A percentile compares a stretch with the other conserved stretches of the same genome.
Evolutionary conservation across 1,140 invertebrate genomes (phyloP).

Genomic region (Macrosteles quadrilineatus): DNA sequence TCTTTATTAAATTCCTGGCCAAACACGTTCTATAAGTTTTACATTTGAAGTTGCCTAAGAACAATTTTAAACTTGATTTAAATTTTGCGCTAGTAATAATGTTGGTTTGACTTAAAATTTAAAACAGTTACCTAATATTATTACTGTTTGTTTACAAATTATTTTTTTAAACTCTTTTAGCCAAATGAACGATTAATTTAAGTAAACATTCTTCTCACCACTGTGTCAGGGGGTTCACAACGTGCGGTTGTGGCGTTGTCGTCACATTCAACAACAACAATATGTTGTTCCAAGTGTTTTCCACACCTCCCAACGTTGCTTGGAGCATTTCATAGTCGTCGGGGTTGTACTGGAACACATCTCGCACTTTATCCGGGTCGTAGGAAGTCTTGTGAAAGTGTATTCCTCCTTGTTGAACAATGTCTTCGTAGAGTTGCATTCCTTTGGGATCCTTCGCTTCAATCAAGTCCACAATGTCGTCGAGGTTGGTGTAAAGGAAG

Average conservation of each 20-base stretch:
- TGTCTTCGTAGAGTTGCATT: background rate
- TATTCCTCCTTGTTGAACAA: background rate
- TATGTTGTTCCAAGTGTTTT: conserved; percentile 2
- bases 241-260: background rate
- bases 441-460: background rate
- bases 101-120: too few relatives aligned
- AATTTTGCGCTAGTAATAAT: too few relatives aligned
- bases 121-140: too few relatives aligned
- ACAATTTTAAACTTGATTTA: too few relatives aligned
- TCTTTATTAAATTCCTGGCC: too few relatives aligned
- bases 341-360: background rate
- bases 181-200: too few relatives aligned
- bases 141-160: too few relatives aligned
- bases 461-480: background rate
- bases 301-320: background rate
- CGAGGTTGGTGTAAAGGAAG: conserved; percentile 4
- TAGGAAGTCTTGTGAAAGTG: background rate
- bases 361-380: background rate
- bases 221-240: background rate
- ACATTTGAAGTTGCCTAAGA: too few relatives aligned
- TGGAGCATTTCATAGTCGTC: conserved; percentile 1
- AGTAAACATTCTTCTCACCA: background rate
- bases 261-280: background rate
- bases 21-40: too few relatives aligned
- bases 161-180: too few relatives aligned